phyloP scores from a whole-genome alignment of 2,797 vertebrate genomes.

The Onychomys leucogaster region DNA sequence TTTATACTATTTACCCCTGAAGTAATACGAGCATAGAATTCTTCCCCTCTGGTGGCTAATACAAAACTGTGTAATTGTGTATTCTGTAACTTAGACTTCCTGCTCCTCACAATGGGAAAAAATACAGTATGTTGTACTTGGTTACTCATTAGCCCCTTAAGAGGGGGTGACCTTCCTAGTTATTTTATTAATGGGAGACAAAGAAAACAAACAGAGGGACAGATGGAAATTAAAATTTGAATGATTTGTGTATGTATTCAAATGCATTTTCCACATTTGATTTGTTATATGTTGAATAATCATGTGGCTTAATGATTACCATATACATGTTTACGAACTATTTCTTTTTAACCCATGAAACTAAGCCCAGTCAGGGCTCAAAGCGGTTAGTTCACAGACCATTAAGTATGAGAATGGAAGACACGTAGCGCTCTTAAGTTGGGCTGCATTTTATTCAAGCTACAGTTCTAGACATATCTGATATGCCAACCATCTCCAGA shows the following conservation, averaged over 20 bases:
- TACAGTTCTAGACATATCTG: neutral
- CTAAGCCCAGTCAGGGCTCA: neutral
- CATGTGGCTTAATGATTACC: neutral
- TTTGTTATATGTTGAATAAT: neutral
- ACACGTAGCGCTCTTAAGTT: neutral
- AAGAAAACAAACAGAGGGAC: constrained; percentile 29
- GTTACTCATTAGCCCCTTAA: constrained; percentile 59
- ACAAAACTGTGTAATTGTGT: constrained; percentile 30
- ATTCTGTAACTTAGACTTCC: constrained; percentile 22
- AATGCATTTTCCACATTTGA: constrained; percentile 17
- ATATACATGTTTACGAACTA: neutral
- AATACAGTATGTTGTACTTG: constrained; percentile 48
- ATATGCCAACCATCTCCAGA: neutral
- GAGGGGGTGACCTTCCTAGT: neutral
- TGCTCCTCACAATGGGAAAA: neutral
- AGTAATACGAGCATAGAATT: neutral
- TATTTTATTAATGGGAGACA: constrained; percentile 38
- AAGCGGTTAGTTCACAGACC: constrained; percentile 43
- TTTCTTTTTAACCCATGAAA: constrained; percentile 3
- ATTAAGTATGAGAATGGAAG: constrained; percentile 51
- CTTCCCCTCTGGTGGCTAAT: constrained; percentile 5
- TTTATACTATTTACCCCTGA: constrained; percentile 8
- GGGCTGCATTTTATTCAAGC: constrained; percentile 14
- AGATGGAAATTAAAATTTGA: neutral
- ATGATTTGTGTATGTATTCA: neutral